Conservation (phyloP, 2,797 vertebrate genomes). For the Euphonia xanthogaster region DNA sequence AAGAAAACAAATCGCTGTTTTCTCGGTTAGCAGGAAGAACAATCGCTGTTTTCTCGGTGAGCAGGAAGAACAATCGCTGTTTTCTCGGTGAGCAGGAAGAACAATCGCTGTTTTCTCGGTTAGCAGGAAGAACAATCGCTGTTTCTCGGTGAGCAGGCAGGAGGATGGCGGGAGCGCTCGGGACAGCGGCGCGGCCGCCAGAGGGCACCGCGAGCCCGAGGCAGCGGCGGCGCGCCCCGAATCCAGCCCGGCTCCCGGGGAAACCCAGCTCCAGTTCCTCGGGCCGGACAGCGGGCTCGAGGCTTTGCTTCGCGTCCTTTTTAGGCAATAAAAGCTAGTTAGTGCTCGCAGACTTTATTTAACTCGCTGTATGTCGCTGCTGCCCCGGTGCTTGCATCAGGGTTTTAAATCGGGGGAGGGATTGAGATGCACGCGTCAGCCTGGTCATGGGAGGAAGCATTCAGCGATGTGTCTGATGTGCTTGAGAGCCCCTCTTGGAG, state of each 20-base stretch:
- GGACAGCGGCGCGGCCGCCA: not conserved
- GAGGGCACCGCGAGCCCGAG: not conserved
- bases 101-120: too few species aligned
- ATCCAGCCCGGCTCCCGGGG: rapidly evolving
- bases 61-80: too few species aligned
- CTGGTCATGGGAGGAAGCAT: not conserved
- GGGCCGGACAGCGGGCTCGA: not conserved
- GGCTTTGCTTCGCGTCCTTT: not conserved
- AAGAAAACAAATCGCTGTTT: not conserved
- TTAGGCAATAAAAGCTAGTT: too few species aligned
- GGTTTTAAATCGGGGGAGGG: not conserved
- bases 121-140: too few species aligned
- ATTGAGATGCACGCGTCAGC: not conserved
- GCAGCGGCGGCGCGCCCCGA: not conserved
- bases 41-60: too few species aligned
- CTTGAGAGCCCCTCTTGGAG: not conserved
- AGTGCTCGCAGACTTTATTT: not conserved
- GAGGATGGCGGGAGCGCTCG: not conserved
- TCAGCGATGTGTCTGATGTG: not conserved
- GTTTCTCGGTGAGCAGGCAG: too few species aligned
- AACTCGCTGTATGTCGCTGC: not conserved
- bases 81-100: too few species aligned
- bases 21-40: too few species aligned
- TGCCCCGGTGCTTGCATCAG: not conserved
- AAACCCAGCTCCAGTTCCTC: rapidly evolving